phyloP scores from a whole-genome alignment of 2,888 invertebrate genomes.

The Lithophane semibrunnea region DNA sequence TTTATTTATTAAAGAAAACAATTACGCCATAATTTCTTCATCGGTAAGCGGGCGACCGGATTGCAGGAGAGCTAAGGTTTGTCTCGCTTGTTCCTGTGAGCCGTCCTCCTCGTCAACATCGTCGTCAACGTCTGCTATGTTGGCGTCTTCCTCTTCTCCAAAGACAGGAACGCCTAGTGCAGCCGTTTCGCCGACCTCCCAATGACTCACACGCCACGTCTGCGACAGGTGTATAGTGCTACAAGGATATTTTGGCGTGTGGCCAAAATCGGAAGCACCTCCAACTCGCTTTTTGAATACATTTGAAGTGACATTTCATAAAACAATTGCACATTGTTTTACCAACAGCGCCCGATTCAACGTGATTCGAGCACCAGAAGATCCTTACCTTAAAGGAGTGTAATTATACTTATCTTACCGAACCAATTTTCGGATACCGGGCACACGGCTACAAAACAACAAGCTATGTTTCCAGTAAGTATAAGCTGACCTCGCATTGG shows the following conservation, averaged over 20 bases:
- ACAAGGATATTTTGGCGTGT: not conserved
- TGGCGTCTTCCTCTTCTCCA: conserved; percentile 77
- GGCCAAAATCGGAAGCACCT: not conserved
- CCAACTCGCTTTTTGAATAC: not conserved
- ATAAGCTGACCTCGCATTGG: not conserved
- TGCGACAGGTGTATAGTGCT: conserved; percentile 53
- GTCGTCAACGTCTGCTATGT: conserved; percentile 73
- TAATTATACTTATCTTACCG: not conserved
- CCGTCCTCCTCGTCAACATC: conserved; percentile 79
- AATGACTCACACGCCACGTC: conserved; percentile 81
- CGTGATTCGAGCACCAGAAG: not conserved
- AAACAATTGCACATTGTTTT: not conserved
- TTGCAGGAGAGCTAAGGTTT: conserved; percentile 76
- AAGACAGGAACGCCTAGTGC: conserved; percentile 67
- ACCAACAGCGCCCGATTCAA: not conserved
- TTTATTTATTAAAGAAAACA: not conserved
- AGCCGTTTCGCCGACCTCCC: conserved; percentile 81
- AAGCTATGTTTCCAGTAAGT: no score
- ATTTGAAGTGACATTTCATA: not conserved
- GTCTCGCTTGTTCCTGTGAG: conserved; percentile 74
- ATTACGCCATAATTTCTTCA: conserved; percentile 81
- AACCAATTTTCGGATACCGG: not conserved
- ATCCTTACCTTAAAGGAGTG: not conserved
- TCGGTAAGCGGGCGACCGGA: conserved; percentile 79
- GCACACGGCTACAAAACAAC: not conserved